Conservation (phyloP, 2,797 vertebrate species). For the Mus minutoides region DNA sequence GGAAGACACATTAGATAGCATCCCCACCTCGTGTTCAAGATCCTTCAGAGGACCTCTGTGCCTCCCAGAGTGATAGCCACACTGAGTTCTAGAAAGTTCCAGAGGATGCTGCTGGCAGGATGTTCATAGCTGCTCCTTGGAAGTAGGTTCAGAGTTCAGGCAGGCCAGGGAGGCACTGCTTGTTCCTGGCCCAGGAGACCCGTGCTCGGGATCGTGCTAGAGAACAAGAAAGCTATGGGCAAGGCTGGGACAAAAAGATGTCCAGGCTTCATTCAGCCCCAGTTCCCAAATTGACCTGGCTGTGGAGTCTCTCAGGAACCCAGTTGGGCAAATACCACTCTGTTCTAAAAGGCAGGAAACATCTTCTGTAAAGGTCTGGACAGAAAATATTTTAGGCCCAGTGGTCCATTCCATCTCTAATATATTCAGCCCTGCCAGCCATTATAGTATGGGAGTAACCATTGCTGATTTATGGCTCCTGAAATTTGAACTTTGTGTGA, state of each 20-base stretch:
- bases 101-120: background rate
- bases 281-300: background rate
- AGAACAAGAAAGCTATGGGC: background rate
- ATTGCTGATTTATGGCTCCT: background rate
- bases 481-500: background rate
- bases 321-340: constrained; percentile 19
- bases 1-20: background rate
- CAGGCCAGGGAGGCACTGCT: background rate
- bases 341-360: background rate
- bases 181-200: background rate
- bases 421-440: background rate
- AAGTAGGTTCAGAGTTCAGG: background rate
- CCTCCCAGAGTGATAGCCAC: constrained; percentile 15
- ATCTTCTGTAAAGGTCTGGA: background rate
- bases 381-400: background rate
- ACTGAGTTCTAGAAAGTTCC: constrained; percentile 42
- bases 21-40: background rate
- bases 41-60: background rate
- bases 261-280: background rate
- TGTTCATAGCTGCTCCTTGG: background rate
- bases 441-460: background rate
- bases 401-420: background rate
- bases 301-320: background rate
- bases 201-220: background rate
- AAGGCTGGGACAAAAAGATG: background rate